Evolutionary conservation across 2,888 invertebrate genomes (phyloP).

Genomic region (Caenorhabditis afra): DNA sequence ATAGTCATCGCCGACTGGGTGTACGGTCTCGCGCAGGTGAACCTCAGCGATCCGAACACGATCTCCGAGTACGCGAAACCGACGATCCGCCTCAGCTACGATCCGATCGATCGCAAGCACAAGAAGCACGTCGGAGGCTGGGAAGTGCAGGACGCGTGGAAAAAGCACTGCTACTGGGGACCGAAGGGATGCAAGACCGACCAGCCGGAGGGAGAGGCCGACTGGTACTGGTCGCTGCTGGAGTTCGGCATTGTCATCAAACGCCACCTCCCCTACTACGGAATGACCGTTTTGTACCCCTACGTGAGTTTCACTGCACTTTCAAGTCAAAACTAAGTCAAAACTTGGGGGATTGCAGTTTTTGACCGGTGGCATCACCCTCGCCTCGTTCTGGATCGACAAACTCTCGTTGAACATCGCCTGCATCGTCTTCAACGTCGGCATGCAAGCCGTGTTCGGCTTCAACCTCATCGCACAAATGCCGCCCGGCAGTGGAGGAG

Average conservation of each 20-base stretch:
- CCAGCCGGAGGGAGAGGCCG: conserved; percentile 69
- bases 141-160: conserved; percentile 77
- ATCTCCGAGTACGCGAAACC: conserved; percentile 67
- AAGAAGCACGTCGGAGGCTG: conserved; percentile 76
- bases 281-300: conserved; percentile 72
- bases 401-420: conserved; percentile 57
- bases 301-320: conserved; percentile 60
- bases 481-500: conserved; percentile 77
- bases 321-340: neutral
- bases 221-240: conserved; percentile 79
- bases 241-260: conserved; percentile 78
- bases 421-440: conserved; percentile 69
- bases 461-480: conserved; percentile 73
- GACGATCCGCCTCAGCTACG: conserved; percentile 73
- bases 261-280: conserved; percentile 78
- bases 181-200: conserved; percentile 70
- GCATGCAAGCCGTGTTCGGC: conserved; percentile 73
- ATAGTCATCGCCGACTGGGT: conserved; percentile 80
- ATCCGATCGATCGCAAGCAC: conserved; percentile 66
- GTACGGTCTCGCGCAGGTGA: conserved; percentile 78
- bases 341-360: conserved; percentile 58
- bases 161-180: conserved; percentile 79
- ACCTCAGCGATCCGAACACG: conserved; percentile 71
- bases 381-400: conserved; percentile 76
- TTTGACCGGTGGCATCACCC: conserved; percentile 67